Base-by-base conservation (phyloP, 2,797 vertebrate species). In the Smutsia gigantea region DNA sequence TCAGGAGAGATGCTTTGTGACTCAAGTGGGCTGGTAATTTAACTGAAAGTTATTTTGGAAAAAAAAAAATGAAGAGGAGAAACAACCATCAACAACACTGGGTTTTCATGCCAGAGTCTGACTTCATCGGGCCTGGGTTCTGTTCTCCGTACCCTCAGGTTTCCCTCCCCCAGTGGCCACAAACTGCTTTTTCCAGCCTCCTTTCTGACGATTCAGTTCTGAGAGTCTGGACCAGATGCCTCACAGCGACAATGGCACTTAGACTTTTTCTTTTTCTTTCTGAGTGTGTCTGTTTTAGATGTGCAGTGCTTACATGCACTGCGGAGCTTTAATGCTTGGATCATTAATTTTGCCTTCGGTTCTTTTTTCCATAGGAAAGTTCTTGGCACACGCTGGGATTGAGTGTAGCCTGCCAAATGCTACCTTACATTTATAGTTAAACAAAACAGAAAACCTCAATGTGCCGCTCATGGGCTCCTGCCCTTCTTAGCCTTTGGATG, bases 21-120 rank as follows among this genome's bases (percentile, higher is more conserved):
- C 34, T 13, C 12, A 57, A 95, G 68, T 78, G 17, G 87, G 39
- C 92, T 96, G 66, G 96, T 97, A 93, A 96, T 94, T 98, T 95
- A 93, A 91, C 93, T 97, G 87, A 96, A 87, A 96, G 49, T 96
- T 96, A 42, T 95, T 97, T 87, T 95, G 84, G 74, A 77, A 21
- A 51, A 18, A 49, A 42, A 21, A 78, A 71, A n/a, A 46, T 46
- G 46, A 46, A 46, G 46, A 46, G 11, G 46, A 46, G 46, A 51
- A 42, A 90, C 90, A n/a, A 18, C 8, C 82, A 97, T 82, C 82
- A 94, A 89, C 93, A 98, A 90, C 95, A 86, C 61, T 2, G 79
- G 95, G 57, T 92, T 95, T 59, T 90, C 29, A 0, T 37, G 87
- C 97, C 95, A 75, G 63, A 93, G 21, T 89, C 82, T 97, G 92